A percentile compares a stretch with the other conserved stretches of the same genome.
Evolutionary conservation across 2,797 vertebrate genomes (phyloP).

Genomic region (Coranthus polyacanthus): DNA sequence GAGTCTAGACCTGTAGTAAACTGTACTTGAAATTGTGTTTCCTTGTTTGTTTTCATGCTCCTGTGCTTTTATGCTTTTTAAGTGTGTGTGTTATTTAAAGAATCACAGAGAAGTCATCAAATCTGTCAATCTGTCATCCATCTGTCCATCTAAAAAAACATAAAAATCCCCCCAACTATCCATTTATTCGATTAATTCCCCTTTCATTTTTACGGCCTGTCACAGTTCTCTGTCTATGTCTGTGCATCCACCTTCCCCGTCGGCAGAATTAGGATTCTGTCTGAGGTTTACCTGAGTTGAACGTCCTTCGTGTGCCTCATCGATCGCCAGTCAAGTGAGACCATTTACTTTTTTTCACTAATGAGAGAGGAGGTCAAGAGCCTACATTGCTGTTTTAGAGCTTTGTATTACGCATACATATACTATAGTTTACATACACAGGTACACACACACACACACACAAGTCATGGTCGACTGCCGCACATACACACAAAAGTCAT

Average conservation of each 20-base stretch:
- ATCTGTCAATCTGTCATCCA: slow-evolving; percentile 17
- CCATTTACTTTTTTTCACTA: slow-evolving; percentile 57
- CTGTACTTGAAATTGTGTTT: no score
- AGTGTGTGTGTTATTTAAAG: slow-evolving; percentile 7
- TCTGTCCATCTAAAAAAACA: not conserved
- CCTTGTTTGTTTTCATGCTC: no score
- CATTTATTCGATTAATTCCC: slow-evolving; percentile 36
- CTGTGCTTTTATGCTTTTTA: not conserved
- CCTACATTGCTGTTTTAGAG: slow-evolving; percentile 35
- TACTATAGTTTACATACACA: slow-evolving; percentile 29
- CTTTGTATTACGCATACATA: not conserved
- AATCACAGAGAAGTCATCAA: slow-evolving; percentile 26
- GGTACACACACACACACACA: not conserved
- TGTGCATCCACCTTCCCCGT: slow-evolving; percentile 11
- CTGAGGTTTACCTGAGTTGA: slow-evolving; percentile 52
- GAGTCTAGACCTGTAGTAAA: no score
- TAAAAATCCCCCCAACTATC: slow-evolving; percentile 4
- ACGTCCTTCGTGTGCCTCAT: slow-evolving; percentile 66
- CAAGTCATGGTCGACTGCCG: not conserved
- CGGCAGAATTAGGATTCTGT: slow-evolving; percentile 59
- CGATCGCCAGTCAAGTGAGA: slow-evolving; percentile 68
- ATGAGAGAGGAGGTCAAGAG: slow-evolving; percentile 50
- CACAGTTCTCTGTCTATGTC: slow-evolving; percentile 12
- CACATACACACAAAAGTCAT: slow-evolving; percentile 4
- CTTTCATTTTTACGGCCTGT: slow-evolving; percentile 33